Evolutionary conservation across 2,888 invertebrate species (phyloP).

Genomic region (Pyrrhia umbra): DNA sequence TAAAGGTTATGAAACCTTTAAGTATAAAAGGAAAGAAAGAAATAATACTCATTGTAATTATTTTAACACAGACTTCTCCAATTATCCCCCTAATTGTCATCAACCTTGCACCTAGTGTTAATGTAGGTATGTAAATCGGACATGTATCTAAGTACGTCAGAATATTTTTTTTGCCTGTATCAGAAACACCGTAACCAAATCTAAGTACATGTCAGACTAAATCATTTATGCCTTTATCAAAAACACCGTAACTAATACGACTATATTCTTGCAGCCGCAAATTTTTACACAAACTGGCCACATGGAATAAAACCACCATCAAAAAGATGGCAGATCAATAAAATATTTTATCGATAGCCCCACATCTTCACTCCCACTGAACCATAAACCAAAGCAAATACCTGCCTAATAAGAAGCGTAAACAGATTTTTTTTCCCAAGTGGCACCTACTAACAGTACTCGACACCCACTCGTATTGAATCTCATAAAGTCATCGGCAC

Average conservation of each 20-base stretch:
- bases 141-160: too few species aligned
- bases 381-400: slow-evolving; percentile 72
- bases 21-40: too few species aligned
- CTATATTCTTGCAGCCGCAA: too few species aligned
- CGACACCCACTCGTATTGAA: slow-evolving; percentile 75
- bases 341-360: slow-evolving; percentile 51
- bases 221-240: background rate
- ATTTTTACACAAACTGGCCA: slow-evolving; percentile 13
- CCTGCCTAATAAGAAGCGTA: slow-evolving; percentile 74
- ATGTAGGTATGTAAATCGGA: too few species aligned
- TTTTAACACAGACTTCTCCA: too few species aligned
- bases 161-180: too few species aligned
- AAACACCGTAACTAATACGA: background rate
- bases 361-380: slow-evolving; percentile 68
- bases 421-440: slow-evolving; percentile 72
- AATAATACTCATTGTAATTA: too few species aligned
- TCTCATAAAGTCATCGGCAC: slow-evolving; percentile 56
- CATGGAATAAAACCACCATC: slow-evolving; percentile 33
- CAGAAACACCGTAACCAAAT: too few species aligned
- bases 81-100: too few species aligned
- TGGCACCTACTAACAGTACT: slow-evolving; percentile 76
- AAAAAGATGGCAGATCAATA: slow-evolving; percentile 44
- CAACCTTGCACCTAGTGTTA: too few species aligned
- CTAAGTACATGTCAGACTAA: too few species aligned
- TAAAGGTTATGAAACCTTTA: too few species aligned